A percentile compares a stretch with the other conserved stretches of the same genome.
Conservation (phyloP, 2,797 vertebrate genomes). For the Gobionotothen gibberifrons region DNA sequence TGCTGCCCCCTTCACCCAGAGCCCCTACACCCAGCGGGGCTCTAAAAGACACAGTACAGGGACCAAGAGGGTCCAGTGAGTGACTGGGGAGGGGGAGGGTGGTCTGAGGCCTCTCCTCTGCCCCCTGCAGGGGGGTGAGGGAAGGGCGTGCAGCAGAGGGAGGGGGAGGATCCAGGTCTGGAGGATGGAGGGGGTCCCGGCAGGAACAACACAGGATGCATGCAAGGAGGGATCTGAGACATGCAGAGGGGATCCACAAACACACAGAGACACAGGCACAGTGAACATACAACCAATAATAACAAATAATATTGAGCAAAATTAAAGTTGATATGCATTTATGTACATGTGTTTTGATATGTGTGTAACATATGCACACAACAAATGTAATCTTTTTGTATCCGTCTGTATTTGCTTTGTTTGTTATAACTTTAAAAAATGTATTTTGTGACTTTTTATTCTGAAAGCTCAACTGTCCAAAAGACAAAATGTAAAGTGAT, state of each 20-base stretch:
- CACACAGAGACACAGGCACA: slow-evolving; percentile 60
- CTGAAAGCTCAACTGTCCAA: slow-evolving; percentile 4
- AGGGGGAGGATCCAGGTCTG: slow-evolving; percentile 55
- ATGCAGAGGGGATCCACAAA: slow-evolving; percentile 51
- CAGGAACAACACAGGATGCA: slow-evolving; percentile 76
- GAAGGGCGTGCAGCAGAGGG: slow-evolving; percentile 45
- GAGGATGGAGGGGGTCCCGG: slow-evolving; percentile 56
- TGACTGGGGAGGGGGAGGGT: slow-evolving; percentile 55
- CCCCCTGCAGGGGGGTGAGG: slow-evolving; percentile 58
- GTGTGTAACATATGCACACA: neutral
- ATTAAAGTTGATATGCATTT: neutral
- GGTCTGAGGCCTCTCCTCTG: slow-evolving; percentile 69
- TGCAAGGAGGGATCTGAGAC: slow-evolving; percentile 82
- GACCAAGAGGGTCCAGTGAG: slow-evolving; percentile 13
- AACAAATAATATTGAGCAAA: slow-evolving; percentile 3
- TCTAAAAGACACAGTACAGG: slow-evolving; percentile 22
- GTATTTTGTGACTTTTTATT: slow-evolving; percentile 6
- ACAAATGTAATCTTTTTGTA: neutral
- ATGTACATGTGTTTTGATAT: neutral
- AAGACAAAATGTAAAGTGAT: neutral
- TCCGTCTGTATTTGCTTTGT: neutral
- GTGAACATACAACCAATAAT: slow-evolving; percentile 27
- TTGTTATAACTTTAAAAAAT: too few relatives aligned
- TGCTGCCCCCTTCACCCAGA: slow-evolving; percentile 55
- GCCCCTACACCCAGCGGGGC: slow-evolving; percentile 3